These are phyloP conservation scores for Subacronicta megacephala DNA, from an alignment of 2,888 invertebrate genomes.

Conservation along the genomic window DNA sequence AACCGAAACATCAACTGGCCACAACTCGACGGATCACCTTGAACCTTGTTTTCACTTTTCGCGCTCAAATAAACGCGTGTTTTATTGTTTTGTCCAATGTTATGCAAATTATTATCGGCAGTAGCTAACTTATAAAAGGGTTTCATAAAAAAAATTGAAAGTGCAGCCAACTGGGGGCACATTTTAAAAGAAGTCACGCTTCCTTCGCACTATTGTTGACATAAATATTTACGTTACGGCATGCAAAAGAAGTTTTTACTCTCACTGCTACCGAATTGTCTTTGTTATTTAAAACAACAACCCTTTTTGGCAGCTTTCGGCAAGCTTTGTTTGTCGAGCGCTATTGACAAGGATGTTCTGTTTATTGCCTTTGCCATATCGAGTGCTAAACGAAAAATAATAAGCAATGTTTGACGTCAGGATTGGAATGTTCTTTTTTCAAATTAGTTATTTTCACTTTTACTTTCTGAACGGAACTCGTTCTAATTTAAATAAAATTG, in stretches of 20 bases:
- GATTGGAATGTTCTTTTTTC: slow-evolving; percentile 17
- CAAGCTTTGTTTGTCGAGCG: slow-evolving; percentile 67
- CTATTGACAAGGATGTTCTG: slow-evolving; percentile 69
- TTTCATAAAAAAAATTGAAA: slow-evolving; percentile 83
- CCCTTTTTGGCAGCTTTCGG: slow-evolving; percentile 81
- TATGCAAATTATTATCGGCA: slow-evolving; percentile 84
- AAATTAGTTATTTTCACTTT: slow-evolving; percentile 30
- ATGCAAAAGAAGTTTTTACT: slow-evolving; percentile 88
- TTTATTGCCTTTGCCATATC: slow-evolving; percentile 51
- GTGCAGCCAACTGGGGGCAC: slow-evolving; percentile 85
- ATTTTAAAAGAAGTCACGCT: slow-evolving; percentile 81
- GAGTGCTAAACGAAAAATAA: slow-evolving; percentile 53
- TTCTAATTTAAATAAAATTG: slow-evolving; percentile 10
- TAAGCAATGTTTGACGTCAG: slow-evolving; percentile 30
- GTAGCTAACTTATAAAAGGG: slow-evolving; percentile 84
- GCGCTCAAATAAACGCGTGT: slow-evolving; percentile 78
- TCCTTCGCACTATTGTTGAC: slow-evolving; percentile 76
- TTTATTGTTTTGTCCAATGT: slow-evolving; percentile 83
- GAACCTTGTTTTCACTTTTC: slow-evolving; percentile 87
- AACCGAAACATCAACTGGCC: slow-evolving; percentile 80
- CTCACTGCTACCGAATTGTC: slow-evolving; percentile 83
- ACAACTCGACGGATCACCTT: slow-evolving; percentile 70
- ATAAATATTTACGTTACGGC: slow-evolving; percentile 86
- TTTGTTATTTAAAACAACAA: slow-evolving; percentile 85
- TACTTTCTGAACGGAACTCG: slow-evolving; percentile 21